Evolutionary conservation across 2,113 vertebrate species (phyloP), one percentile per base, ranked within the genome.

Genomic region (Bubo scandiacus): DNA sequence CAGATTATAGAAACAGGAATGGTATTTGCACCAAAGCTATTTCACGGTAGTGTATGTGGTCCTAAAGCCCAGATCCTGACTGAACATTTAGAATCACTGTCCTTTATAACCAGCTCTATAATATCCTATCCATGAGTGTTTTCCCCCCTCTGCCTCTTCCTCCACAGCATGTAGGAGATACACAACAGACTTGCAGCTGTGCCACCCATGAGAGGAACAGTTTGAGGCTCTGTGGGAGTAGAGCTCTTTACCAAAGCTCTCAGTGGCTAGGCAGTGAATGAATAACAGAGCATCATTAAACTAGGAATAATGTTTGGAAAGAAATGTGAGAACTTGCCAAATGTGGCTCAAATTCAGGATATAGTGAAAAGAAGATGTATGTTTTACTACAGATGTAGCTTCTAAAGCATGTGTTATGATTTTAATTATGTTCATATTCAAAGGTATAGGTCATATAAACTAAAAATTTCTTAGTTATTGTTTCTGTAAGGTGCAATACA

Each of bases 121-220:
- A 58, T 43, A 2, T 45, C 15, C 4, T 81, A 4, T 38, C 5
- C 16, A 15, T 27, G 9, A 49, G 0, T 0, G 5, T 15, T 78
- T 74, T 43, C 3, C 8, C 38, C 3, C 4, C 4, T 16, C 8
- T 57, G 9, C 5, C 3, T n/a, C 7, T 51, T 47, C 8, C 9
- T 75, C 13, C 6, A 15, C 6, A 51, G 26, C 7, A 14, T 26
- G 10, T 11, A 20, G 1, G 7, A 81, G 40, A 27, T 4, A 59
- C 1, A 27, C 13, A 68, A 54, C 9, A 51, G 23, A 29, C 38
- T 45, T 59, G 30, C 7, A 55, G 10, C 29, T 29, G 2, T 47
- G 27, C 5, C 10, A 20, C 11, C 19, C 12, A 5, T 17, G 38
- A 82, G 18, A 71, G 8, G 14, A 12, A n/a, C 6, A 26, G 6